Evolutionary conservation across 2,888 invertebrate species (phyloP).

Genomic region (Ennomos fuscantarius): DNA sequence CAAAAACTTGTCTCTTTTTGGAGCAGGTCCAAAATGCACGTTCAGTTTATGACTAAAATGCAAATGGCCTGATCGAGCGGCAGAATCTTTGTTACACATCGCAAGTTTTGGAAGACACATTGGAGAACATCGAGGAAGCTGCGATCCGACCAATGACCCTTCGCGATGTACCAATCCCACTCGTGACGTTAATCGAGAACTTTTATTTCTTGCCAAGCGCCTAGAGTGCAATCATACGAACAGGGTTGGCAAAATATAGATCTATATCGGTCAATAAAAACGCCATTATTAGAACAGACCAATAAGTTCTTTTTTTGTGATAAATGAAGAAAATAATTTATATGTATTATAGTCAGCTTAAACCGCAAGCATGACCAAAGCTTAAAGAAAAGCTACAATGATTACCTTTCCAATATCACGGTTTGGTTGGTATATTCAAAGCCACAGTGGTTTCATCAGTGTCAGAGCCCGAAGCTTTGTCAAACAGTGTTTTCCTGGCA

Average conservation of each 20-base stretch:
- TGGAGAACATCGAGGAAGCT: conserved; percentile 31
- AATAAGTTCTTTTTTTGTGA: too few species aligned
- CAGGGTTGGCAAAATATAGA: conserved; percentile 28
- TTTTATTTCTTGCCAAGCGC: conserved; percentile 50
- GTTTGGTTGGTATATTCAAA: too few species aligned
- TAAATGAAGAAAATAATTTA: too few species aligned
- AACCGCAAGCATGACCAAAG: too few species aligned
- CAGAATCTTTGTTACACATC: conserved; percentile 22
- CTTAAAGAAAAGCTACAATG: too few species aligned
- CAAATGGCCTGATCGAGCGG: conserved; percentile 10
- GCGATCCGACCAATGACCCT: conserved; percentile 50
- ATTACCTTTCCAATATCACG: too few species aligned
- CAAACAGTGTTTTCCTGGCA: conserved; percentile 14
- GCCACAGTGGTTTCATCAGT: conserved; percentile 1
- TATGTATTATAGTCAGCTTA: too few species aligned
- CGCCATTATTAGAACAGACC: too few species aligned
- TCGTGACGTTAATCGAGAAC: conserved; percentile 47
- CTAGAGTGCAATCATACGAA: conserved; percentile 30
- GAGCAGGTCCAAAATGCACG: conserved; percentile 17
- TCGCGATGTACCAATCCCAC: conserved; percentile 41
- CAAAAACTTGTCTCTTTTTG: conserved; percentile 15
- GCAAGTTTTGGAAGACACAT: conserved; percentile 17
- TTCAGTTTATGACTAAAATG: conserved; percentile 9
- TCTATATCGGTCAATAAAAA: not conserved
- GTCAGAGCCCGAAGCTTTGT: too few species aligned